A percentile compares a stretch with the other conserved stretches of the same genome.
These are phyloP conservation scores for Drosophila auraria DNA, from an alignment of 1,140 invertebrate species.

Conservation along the genomic window DNA sequence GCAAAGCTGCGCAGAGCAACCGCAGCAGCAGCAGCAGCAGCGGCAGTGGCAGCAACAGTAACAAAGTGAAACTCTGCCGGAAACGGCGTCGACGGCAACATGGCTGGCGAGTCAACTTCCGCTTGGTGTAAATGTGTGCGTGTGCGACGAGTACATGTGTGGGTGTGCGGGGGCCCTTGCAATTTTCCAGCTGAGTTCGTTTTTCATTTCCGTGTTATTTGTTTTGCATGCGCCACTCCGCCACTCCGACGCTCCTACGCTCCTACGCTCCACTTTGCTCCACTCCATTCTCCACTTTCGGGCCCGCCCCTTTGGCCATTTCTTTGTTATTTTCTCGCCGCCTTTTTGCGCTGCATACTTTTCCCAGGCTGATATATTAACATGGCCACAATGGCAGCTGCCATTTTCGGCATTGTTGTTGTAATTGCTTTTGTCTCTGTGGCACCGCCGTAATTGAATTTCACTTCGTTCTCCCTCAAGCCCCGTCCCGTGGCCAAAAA, in stretches of 20 bases:
- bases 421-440: constrained; percentile 62
- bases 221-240: constrained; percentile 64
- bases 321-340: constrained; percentile 41
- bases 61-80: constrained; percentile 55
- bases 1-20: constrained; percentile 52
- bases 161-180: constrained; percentile 52
- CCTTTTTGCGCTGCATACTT: constrained; percentile 37
- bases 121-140: constrained; percentile 20
- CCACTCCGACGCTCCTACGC: background rate
- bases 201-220: constrained; percentile 82
- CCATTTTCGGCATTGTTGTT: constrained; percentile 65
- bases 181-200: constrained; percentile 81
- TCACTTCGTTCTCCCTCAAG: constrained; percentile 26
- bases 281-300: background rate
- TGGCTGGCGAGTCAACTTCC: constrained; percentile 72
- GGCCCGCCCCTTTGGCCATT: constrained; percentile 8
- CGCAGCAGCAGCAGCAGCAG: constrained; percentile 35
- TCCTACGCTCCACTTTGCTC: background rate
- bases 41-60: constrained; percentile 25
- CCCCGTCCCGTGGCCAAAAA: background rate
- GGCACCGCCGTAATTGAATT: constrained; percentile 73
- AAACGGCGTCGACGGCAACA: constrained; percentile 67
- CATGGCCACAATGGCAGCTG: constrained; percentile 59
- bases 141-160: constrained; percentile 24
- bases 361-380: constrained; percentile 68